Evolutionary conservation across 1,140 invertebrate species (phyloP).

Genomic region (Lepidurus apus): DNA sequence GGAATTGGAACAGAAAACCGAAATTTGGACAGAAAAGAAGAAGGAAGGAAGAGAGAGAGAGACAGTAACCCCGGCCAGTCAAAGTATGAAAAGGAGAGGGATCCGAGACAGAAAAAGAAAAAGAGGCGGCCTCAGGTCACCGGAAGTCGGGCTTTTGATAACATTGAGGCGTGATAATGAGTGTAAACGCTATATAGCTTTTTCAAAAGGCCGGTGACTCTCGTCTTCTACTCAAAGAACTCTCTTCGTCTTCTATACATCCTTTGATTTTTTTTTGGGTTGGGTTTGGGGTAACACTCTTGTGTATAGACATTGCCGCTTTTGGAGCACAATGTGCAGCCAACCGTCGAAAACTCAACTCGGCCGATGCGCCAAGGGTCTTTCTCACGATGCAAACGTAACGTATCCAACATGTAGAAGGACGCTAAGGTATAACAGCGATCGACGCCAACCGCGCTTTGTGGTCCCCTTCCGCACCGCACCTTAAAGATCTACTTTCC

Average conservation of each 20-base stretch:
- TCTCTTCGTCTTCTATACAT: not conserved
- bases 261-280: too few species aligned
- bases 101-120: not conserved
- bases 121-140: not conserved
- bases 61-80: too few species aligned
- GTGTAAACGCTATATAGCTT: not conserved
- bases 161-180: constrained; percentile 18
- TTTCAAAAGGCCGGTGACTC: not conserved
- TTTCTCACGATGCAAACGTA: constrained; percentile 1
- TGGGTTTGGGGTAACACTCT: not conserved
- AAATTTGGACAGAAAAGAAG: not conserved
- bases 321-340: not conserved
- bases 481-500: too few species aligned
- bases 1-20: not conserved
- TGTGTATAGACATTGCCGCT: not conserved
- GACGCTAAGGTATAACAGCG: too few species aligned
- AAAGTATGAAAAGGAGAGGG: not conserved
- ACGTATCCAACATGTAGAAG: not conserved
- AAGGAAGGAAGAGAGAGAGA: not conserved
- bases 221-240: not conserved
- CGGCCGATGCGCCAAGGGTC: not conserved
- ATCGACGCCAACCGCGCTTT: too few species aligned
- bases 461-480: too few species aligned
- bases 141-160: constrained; percentile 19
- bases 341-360: not conserved